phyloP scores from a whole-genome alignment of 2,797 vertebrate species.

The Danionella dracula region DNA sequence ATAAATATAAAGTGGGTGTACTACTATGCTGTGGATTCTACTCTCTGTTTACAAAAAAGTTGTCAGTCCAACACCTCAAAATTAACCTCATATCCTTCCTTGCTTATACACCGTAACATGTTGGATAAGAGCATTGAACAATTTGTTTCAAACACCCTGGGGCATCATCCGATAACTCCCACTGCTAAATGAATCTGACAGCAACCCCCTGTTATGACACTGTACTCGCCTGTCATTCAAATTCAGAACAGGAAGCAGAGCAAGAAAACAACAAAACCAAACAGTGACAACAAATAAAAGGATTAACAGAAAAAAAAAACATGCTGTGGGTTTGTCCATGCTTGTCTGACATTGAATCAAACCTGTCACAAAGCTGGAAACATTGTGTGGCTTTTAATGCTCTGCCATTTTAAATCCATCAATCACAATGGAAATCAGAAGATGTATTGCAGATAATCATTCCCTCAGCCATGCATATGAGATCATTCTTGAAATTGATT shows the following conservation, averaged over 20 bases:
- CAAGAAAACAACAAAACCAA: constrained; percentile 9
- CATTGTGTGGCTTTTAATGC: constrained; percentile 22
- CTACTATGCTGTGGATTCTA: constrained; percentile 8
- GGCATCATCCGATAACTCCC: constrained; percentile 34
- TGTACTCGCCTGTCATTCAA: constrained; percentile 26
- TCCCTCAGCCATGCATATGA: constrained; percentile 42
- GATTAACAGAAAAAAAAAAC: constrained; percentile 3
- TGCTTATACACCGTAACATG: constrained; percentile 21
- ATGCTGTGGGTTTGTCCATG: constrained; percentile 19
- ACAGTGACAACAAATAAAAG: neutral
- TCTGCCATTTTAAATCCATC: constrained; percentile 46
- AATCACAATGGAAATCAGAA: constrained; percentile 53
- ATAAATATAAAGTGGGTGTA: neutral
- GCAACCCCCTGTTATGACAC: constrained; percentile 39
- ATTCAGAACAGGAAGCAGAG: constrained; percentile 35
- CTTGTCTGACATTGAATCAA: constrained; percentile 14
- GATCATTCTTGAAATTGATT: neutral
- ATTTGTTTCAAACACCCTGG: constrained; percentile 29
- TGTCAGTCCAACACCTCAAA: neutral
- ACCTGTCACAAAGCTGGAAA: constrained; percentile 20
- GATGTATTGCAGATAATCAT: constrained; percentile 50
- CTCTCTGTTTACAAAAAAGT: neutral
- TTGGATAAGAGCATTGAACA: constrained; percentile 18
- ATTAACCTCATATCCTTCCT: constrained; percentile 11
- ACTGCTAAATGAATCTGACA: constrained; percentile 47